Evolutionary conservation across 2,113 vertebrate species (phyloP).

Genomic region (Pholis gunnellus): DNA sequence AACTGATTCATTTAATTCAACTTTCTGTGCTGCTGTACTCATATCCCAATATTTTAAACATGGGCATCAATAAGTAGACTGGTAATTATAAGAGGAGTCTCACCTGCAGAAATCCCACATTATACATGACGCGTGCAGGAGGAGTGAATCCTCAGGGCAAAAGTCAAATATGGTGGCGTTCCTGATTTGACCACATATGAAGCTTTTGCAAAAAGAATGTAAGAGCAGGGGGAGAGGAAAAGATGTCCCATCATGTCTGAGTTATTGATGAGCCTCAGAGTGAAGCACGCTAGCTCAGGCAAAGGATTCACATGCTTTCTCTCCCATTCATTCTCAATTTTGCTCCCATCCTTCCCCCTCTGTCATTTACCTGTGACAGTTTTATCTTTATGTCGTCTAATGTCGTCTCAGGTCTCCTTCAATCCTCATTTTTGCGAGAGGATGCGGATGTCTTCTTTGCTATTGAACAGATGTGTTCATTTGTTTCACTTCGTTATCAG

Average conservation of each 20-base stretch:
- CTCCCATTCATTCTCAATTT: conserved; percentile 27
- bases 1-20: conserved; percentile 6
- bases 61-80: conserved; percentile 44
- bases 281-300: conserved; percentile 26
- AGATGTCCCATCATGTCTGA: conserved; percentile 37
- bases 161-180: conserved; percentile 3
- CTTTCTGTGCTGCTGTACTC: not conserved
- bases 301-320: conserved; percentile 28
- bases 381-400: conserved; percentile 54
- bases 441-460: conserved; percentile 11
- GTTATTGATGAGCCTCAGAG: conserved; percentile 60
- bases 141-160: conserved; percentile 18
- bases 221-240: conserved; percentile 18
- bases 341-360: conserved; percentile 18
- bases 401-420: conserved; percentile 19
- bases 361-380: conserved; percentile 43
- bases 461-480: conserved; percentile 13
- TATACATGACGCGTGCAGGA: conserved; percentile 16
- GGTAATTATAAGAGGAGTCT: conserved; percentile 11
- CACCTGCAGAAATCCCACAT: conserved; percentile 12
- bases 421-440: conserved; percentile 13
- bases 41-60: conserved; percentile 36
- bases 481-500: conserved; percentile 18
- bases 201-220: conserved; percentile 10
- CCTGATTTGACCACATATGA: conserved; percentile 24